Base-by-base conservation (phyloP, 2,888 invertebrate species). In the Drosophila demipolita region DNA sequence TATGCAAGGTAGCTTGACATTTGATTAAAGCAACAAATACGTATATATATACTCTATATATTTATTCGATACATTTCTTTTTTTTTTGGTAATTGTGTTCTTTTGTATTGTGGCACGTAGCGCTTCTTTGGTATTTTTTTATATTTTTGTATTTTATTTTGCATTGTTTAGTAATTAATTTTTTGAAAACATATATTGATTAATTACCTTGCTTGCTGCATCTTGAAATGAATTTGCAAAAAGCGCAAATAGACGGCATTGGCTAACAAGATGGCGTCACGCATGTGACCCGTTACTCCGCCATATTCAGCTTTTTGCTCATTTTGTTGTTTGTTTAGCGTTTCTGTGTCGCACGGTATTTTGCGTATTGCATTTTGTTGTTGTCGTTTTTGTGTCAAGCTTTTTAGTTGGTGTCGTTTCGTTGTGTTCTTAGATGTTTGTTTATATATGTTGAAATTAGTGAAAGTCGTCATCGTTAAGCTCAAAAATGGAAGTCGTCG, bases 231-330 rank as follows among this genome's bases (percentile, higher is more conserved):
- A 85, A 58, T 57, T 62, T 55, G 62, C 71, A 70, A 78, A 76
- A 80, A 79, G 76, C 77, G 60, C 35, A 75, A 84, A 90, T 84
- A 81, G 85, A 74, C 90, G 91, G 85, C 87, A 84, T 80, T 82
- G 75, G 73, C 78, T 65, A 89, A 90, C 90, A 90, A 90, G 87
- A 80, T 80, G 90, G 91, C 86, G 81, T 82, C 81, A 81, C 69
- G 55, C 78, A 74, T 70, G 77, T 90, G 81, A 82, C 90, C 90
- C 90, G 76, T 79, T 78, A 89, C 82, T 86, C 91, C 91, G 90
- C 82, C 90, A 87, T 90, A 89, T 86, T 80, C 32, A 57, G 75
- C 89, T 86, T 40, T 70, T 73, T 49, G 38, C 50, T 64, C 35
- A 58, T 75, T 76, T 57, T 48, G 35, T 61, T 68, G 53, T 55